A percentile compares a stretch with the other conserved stretches of the same genome.
These are phyloP conservation scores for Beris morrisii DNA, from an alignment of 2,888 invertebrate genomes.

Conservation along the genomic window DNA sequence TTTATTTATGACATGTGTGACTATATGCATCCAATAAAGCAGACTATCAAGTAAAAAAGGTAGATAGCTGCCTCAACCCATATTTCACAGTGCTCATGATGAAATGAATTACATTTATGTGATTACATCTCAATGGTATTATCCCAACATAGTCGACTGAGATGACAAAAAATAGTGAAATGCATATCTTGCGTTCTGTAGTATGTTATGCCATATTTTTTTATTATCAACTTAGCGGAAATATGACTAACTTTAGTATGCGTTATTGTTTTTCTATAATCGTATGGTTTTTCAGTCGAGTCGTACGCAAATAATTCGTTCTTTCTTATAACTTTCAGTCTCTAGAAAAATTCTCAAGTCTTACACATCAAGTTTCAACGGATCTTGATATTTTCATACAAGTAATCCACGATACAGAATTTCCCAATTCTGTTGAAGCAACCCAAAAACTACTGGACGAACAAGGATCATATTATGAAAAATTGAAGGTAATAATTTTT, in stretches of 20 bases:
- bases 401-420: slow-evolving; percentile 85
- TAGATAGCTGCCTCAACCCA: too few relatives aligned
- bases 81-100: too few relatives aligned
- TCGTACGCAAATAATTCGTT: neutral
- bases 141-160: too few relatives aligned
- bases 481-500: slow-evolving; percentile 54
- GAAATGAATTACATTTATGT: too few relatives aligned
- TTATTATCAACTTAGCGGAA: slow-evolving; percentile 2
- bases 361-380: slow-evolving; percentile 87
- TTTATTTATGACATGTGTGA: too few relatives aligned
- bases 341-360: slow-evolving; percentile 89
- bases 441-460: slow-evolving; percentile 84
- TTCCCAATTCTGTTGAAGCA: slow-evolving; percentile 91
- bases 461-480: slow-evolving; percentile 71
- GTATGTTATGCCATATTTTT: neutral
- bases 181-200: too few relatives aligned
- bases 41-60: too few relatives aligned
- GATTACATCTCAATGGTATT: too few relatives aligned
- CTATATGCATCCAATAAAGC: too few relatives aligned
- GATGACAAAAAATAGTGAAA: too few relatives aligned
- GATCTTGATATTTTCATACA: slow-evolving; percentile 86
- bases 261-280: slow-evolving; percentile 6
- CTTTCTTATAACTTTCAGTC: slow-evolving; percentile 64
- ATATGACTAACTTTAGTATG: slow-evolving; percentile 4
- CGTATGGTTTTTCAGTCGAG: neutral